phyloP scores from a whole-genome alignment of 2,797 vertebrate genomes.

The Gymnoscopelus microlampas region DNA sequence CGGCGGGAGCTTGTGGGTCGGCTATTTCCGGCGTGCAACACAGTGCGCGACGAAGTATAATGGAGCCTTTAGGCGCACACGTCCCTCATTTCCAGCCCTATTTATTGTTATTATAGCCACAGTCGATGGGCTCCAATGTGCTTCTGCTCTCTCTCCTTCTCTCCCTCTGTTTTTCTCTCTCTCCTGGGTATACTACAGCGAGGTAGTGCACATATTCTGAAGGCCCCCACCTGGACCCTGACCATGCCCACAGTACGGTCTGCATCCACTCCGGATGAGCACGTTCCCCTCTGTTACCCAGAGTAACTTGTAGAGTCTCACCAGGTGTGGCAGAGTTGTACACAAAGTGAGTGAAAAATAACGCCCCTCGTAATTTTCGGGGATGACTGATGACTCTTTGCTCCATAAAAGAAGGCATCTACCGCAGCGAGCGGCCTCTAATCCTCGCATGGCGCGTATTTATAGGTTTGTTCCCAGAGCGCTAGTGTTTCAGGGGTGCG shows the following conservation, averaged over 20 bases:
- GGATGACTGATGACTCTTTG: conserved; percentile 17
- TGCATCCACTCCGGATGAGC: not conserved
- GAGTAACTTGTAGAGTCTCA: conserved; percentile 8
- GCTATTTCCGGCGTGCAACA: too few relatives aligned
- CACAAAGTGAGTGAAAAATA: conserved; percentile 4
- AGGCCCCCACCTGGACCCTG: too few relatives aligned
- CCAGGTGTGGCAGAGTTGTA: conserved; percentile 4
- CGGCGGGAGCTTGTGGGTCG: too few relatives aligned
- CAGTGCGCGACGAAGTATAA: too few relatives aligned
- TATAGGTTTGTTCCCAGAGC: conserved; percentile 37
- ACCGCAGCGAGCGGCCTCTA: conserved; percentile 11
- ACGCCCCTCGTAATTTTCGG: not conserved
- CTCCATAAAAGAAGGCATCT: conserved; percentile 22
- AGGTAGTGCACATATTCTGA: too few relatives aligned
- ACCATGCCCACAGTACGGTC: too few relatives aligned
- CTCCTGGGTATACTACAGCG: not conserved
- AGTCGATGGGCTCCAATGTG: not conserved
- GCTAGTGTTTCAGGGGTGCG: not conserved
- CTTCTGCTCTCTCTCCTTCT: not conserved
- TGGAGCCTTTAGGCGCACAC: conserved; percentile 16
- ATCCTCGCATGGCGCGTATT: conserved; percentile 33
- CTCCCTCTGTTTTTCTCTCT: not conserved
- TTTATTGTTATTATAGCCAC: conserved; percentile 51
- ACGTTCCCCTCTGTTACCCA: not conserved
- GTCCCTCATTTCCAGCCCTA: conserved; percentile 46